Percentiles rank a stretch among this genome's conserved stretches.
phyloP scores from a whole-genome alignment of 2,888 invertebrate species.

The Nemoura dubitans region DNA sequence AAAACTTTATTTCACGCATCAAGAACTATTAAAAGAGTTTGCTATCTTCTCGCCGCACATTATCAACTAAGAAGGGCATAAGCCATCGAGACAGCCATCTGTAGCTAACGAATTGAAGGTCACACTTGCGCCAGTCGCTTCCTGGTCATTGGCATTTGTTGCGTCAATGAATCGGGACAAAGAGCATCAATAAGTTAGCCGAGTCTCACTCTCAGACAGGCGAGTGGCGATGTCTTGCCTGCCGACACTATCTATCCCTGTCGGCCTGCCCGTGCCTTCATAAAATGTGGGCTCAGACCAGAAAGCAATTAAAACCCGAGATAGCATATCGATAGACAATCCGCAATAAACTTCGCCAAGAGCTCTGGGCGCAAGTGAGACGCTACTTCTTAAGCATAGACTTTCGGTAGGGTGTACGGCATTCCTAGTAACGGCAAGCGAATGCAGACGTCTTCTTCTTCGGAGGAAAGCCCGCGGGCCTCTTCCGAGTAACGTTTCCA shows the following conservation, averaged over 20 bases:
- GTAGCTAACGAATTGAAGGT: constrained; percentile 44
- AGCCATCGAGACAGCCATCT: constrained; percentile 36
- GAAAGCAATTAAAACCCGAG: background rate
- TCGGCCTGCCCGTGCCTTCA: constrained; percentile 55
- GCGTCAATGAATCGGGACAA: constrained; percentile 28
- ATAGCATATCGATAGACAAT: background rate
- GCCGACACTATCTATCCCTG: constrained; percentile 47
- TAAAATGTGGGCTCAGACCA: background rate
- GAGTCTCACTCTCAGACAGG: background rate
- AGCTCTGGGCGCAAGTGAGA: background rate
- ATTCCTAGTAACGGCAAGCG: background rate
- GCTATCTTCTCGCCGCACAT: background rate
- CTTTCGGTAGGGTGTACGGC: too few relatives aligned
- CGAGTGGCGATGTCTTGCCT: background rate
- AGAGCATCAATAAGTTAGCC: constrained; percentile 14
- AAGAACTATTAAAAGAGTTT: constrained; percentile 13
- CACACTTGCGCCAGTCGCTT: constrained; percentile 46
- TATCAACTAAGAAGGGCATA: constrained; percentile 37
- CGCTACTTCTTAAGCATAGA: background rate
- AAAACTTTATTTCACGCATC: constrained; percentile 48
- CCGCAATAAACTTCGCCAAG: background rate
- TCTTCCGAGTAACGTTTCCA: background rate
- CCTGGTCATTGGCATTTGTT: constrained; percentile 51
- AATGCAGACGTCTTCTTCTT: background rate
- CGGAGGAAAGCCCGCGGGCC: background rate